A percentile compares a stretch with the other conserved stretches of the same genome.
Evolutionary conservation across 37 sponge, comb jelly and placozoan genomes (phyloP).

Genomic region (Halisarca cf. caerulea): DNA sequence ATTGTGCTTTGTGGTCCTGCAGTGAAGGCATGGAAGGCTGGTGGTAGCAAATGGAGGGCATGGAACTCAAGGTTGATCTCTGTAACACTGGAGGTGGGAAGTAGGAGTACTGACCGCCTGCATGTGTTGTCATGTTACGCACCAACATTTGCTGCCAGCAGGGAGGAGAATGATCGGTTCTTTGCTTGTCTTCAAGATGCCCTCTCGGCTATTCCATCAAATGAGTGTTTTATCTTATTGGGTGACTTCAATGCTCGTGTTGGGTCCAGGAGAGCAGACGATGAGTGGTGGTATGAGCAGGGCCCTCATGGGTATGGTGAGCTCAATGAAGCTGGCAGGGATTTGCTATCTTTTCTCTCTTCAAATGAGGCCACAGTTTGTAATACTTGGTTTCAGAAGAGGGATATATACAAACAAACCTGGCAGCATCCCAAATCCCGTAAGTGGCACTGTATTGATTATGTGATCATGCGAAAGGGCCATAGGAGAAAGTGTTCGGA

Average conservation of each 20-base stretch:
- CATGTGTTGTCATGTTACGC: conserved; percentile 1
- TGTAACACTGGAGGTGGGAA: neutral
- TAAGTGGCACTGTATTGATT: conserved; percentile 33
- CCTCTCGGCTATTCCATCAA: conserved; percentile 17
- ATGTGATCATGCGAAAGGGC: neutral
- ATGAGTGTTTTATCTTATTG: neutral
- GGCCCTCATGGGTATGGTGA: conserved; percentile 31
- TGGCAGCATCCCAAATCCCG: conserved; percentile 29
- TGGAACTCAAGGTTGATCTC: conserved; percentile 36
- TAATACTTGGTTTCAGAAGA: conserved; percentile 27
- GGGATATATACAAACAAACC: conserved; percentile 15
- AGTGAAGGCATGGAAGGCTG: conserved; percentile 37
- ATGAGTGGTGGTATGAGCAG: conserved; percentile 11
- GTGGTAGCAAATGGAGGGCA: conserved; percentile 50
- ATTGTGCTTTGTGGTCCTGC: conserved; percentile 30
- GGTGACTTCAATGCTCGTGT: conserved; percentile 34
- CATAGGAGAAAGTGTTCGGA: conserved; percentile 5
- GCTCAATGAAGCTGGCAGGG: conserved; percentile 22
- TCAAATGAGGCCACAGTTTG: conserved; percentile 5
- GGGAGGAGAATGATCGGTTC: conserved; percentile 9
- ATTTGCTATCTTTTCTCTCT: conserved; percentile 19
- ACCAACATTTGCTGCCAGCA: conserved; percentile 21
- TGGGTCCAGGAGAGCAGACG: neutral
- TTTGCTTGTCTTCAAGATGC: conserved; percentile 15
- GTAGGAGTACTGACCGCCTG: neutral